Conservation (phyloP, 2,113 vertebrate species). For the Microtus montanus region DNA sequence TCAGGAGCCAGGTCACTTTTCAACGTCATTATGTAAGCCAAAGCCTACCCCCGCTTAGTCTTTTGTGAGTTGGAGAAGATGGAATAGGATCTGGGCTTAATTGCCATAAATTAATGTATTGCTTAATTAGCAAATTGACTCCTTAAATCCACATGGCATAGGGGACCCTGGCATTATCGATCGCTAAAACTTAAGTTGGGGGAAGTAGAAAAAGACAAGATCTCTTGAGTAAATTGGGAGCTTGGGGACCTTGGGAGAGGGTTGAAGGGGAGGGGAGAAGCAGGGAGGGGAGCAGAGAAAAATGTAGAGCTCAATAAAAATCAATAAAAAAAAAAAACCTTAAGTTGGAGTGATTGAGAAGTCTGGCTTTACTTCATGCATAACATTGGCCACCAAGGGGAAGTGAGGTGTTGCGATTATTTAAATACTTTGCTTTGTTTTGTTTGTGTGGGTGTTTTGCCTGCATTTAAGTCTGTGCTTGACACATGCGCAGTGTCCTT, state of each 20-base stretch:
- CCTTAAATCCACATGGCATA: constrained; percentile 23
- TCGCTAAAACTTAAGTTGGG: constrained; percentile 38
- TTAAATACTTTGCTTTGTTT: not conserved
- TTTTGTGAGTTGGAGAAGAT: constrained; percentile 57
- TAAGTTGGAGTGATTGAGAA: not conserved
- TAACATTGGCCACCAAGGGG: not conserved
- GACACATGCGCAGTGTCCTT: not conserved
- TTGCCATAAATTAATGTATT: constrained; percentile 37
- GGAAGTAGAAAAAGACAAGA: too few species aligned
- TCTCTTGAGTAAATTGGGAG: too few species aligned
- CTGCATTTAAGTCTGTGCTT: not conserved
- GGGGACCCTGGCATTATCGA: constrained; percentile 13
- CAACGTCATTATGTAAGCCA: constrained; percentile 4
- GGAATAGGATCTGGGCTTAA: constrained; percentile 7
- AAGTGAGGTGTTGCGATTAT: not conserved
- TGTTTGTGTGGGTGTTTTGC: not conserved
- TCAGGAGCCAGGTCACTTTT: not conserved
- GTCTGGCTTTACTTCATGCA: not conserved
- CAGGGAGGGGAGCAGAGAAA: too few species aligned
- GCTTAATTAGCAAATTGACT: constrained; percentile 25
- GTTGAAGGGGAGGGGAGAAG: too few species aligned
- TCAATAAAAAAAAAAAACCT: not conserved
- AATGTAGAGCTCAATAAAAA: too few species aligned
- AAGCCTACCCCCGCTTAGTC: not conserved
- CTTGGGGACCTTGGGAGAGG: too few species aligned